Evolutionary conservation across 2,888 invertebrate genomes (phyloP), one percentile per base, ranked within the genome.

Genomic region (Hypomecis punctinalis): DNA sequence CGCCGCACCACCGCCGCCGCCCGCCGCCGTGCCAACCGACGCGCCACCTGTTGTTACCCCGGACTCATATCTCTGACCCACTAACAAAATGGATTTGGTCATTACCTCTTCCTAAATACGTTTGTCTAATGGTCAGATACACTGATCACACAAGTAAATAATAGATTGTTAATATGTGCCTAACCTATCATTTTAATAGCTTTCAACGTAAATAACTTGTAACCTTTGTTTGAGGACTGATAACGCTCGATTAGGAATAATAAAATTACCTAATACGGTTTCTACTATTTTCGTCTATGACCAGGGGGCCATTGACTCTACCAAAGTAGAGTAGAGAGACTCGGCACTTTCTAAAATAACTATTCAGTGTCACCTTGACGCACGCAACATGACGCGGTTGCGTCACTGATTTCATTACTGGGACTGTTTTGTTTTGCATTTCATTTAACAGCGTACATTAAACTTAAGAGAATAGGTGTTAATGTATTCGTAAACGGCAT

Each of bases 281-380:
- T 62, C 52, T 57, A 60, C 54, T 66, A 60, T 67, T 68, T 70
- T 70, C 57, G 63, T 74, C 57, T 59, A 63, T 70, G 54, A 71
- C 73, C 69, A 70, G 69, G 66, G 88, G 89, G 85, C 91, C 90
- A 77, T 79, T 83, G 91, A 90, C 92, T 84, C 76, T 66, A 72
- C 67, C 70, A 77, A 79, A 80, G 79, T 79, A 76, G 76, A 82
- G 81, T 84, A 79, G 81, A 84, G 81, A 84, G 81, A 80, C 79
- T 80, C 75, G 72, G 76, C 83, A 88, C 92, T 93, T 92, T 93
- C 92, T 92, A 92, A 91, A 93, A 85, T 88, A 86, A 82, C 85
- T 86, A 89, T 88, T 86, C 82, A 86, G 82, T 86, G 89, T 89
- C 90, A 89, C 88, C 87, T 86, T 83, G 85, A 84, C 76, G 84